A percentile compares a stretch with the other conserved stretches of the same genome.
These are phyloP conservation scores for Colossoma macropomum DNA, from an alignment of 2,113 vertebrate genomes.

Conservation along the genomic window DNA sequence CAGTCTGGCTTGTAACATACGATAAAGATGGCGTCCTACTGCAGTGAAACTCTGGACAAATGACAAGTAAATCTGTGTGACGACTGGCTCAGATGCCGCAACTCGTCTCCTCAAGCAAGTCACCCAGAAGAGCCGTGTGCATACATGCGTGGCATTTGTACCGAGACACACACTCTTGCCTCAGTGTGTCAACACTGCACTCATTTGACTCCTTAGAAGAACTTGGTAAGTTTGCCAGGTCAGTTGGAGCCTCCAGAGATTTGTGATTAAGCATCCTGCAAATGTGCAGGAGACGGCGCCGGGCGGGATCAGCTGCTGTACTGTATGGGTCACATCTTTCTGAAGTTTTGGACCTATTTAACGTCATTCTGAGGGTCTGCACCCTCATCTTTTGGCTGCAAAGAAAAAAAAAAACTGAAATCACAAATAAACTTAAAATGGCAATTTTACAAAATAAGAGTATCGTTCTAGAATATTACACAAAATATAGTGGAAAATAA, in stretches of 20 bases:
- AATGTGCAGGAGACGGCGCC: not conserved
- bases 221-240: constrained; percentile 27
- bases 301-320: not conserved
- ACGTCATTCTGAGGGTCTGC: not conserved
- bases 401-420: too few relatives aligned
- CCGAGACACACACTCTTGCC: constrained; percentile 15
- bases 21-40: not conserved
- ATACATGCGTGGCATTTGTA: constrained; percentile 15
- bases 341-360: not conserved
- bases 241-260: constrained; percentile 36
- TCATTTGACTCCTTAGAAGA: constrained; percentile 31
- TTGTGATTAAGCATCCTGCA: not conserved
- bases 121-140: constrained; percentile 11
- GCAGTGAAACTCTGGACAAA: constrained; percentile 7
- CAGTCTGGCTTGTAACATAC: not conserved
- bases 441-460: too few relatives aligned
- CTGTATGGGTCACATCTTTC: not conserved
- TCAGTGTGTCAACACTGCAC: constrained; percentile 36
- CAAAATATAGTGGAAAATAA: too few relatives aligned
- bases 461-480: too few relatives aligned
- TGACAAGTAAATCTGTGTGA: not conserved
- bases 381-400: too few relatives aligned
- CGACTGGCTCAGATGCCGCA: constrained; percentile 12
- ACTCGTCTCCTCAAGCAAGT: constrained; percentile 15
- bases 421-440: too few relatives aligned